Evolutionary conservation across 2,888 invertebrate species (phyloP).

Genomic region (Rotaria socialis): DNA sequence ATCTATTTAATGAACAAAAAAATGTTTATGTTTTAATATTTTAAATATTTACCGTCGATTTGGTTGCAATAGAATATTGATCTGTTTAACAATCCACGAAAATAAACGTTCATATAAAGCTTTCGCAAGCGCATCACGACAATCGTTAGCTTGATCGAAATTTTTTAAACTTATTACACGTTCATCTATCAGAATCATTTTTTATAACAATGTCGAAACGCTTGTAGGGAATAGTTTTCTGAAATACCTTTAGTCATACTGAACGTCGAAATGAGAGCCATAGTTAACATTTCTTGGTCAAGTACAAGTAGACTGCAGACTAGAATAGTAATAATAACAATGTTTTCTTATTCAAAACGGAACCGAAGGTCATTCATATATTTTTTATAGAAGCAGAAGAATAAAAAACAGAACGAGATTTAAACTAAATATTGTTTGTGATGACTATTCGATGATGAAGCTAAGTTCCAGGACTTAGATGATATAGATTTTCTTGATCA

Average conservation of each 20-base stretch:
- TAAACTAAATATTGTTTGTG: too few species aligned
- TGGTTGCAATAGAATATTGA: conserved; percentile 52
- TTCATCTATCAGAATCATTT: conserved; percentile 38
- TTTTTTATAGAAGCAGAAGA: too few species aligned
- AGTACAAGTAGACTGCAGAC: conserved; percentile 40
- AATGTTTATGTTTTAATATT: too few species aligned
- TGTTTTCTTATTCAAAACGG: too few species aligned
- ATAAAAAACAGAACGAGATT: too few species aligned
- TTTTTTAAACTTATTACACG: conserved; percentile 47
- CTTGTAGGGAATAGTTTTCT: too few species aligned
- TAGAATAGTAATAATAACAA: neutral
- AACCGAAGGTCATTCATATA: too few species aligned
- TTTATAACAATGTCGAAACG: neutral
- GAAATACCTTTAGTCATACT: conserved; percentile 47
- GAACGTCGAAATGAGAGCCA: conserved; percentile 49
- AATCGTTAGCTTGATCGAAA: conserved; percentile 53
- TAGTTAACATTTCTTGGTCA: conserved; percentile 45
- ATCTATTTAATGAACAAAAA: neutral
- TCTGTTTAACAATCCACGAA: conserved; percentile 56
- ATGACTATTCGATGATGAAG: too few species aligned
- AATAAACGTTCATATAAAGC: conserved; percentile 56
- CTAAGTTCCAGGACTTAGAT: too few species aligned
- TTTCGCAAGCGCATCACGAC: conserved; percentile 55
- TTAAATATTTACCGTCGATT: neutral
- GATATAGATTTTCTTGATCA: too few species aligned